These are phyloP conservation scores for Crotalus tigris DNA, from an alignment of 2,113 vertebrate species.

Conservation along the genomic window DNA sequence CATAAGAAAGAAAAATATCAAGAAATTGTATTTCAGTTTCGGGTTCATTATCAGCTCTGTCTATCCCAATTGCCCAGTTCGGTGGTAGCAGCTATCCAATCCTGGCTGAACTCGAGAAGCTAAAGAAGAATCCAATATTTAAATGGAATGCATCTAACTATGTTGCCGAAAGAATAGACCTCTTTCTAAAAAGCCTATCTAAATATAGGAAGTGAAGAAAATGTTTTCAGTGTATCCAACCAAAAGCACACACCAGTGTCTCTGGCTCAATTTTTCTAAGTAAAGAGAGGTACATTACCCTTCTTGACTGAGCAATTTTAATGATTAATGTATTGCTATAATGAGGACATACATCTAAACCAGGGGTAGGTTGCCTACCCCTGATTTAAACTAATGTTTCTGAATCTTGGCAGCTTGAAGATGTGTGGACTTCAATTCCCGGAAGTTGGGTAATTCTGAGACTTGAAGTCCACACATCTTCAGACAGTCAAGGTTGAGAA, in stretches of 20 bases:
- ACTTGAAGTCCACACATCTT: neutral
- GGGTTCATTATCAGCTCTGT: neutral
- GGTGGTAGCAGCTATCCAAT: neutral
- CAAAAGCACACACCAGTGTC: neutral
- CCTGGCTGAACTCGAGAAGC: neutral
- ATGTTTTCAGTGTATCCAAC: neutral
- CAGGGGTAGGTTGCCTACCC: too few species aligned
- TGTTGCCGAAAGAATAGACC: too few species aligned
- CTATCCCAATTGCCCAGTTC: neutral
- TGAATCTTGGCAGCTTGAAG: neutral
- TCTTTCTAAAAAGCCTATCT: neutral
- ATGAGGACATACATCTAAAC: neutral
- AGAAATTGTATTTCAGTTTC: neutral
- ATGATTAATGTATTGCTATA: neutral
- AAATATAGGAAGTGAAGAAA: neutral
- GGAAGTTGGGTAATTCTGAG: neutral
- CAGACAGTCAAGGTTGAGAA: neutral
- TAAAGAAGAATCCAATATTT: neutral
- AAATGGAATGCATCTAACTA: neutral
- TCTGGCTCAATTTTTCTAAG: neutral
- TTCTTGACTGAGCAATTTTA: neutral
- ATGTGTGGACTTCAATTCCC: neutral
- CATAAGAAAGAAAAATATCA: neutral
- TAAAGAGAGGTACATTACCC: neutral
- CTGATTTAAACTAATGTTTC: neutral